phyloP scores from a whole-genome alignment of 2,888 invertebrate species.

The Geophilus truncorum region DNA sequence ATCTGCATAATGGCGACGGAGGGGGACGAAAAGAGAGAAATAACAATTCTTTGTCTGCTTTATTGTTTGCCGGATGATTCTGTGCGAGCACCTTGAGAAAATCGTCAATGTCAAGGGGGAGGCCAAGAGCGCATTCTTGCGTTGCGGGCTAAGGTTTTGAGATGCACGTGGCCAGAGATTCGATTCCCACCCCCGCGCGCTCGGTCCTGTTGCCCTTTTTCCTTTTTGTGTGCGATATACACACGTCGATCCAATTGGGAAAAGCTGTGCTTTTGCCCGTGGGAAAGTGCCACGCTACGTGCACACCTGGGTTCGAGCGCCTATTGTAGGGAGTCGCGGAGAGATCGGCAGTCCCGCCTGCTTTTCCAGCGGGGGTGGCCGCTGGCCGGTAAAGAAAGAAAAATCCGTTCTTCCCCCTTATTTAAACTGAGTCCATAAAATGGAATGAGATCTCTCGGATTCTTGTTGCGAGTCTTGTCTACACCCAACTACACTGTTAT shows the following conservation, averaged over 20 bases:
- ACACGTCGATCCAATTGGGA: slow-evolving; percentile 13
- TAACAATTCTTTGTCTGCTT: slow-evolving; percentile 18
- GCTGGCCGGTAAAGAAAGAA: neutral
- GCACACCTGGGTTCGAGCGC: neutral
- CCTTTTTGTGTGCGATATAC: neutral
- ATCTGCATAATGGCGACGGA: slow-evolving; percentile 20
- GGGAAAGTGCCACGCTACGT: neutral
- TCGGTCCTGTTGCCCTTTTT: slow-evolving; percentile 9
- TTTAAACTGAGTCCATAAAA: neutral
- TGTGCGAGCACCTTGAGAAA: slow-evolving; percentile 8
- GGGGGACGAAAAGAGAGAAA: neutral
- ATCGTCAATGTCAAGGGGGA: slow-evolving; percentile 9
- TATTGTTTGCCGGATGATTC: slow-evolving; percentile 24
- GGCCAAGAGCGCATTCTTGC: neutral
- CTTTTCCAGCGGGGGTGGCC: slow-evolving; percentile 27
- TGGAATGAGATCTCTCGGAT: slow-evolving; percentile 4
- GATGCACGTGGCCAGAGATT: slow-evolving; percentile 3
- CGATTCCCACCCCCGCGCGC: neutral
- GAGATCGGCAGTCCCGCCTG: neutral
- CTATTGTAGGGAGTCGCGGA: neutral
- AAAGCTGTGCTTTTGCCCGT: slow-evolving; percentile 13
- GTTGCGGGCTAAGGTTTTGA: neutral
- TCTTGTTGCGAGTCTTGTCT: slow-evolving; percentile 10
- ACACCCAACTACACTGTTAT: slow-evolving; percentile 16
- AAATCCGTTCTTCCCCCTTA: neutral